Base-by-base conservation (phyloP, 2,113 vertebrate species). In the Charina bottae region DNA sequence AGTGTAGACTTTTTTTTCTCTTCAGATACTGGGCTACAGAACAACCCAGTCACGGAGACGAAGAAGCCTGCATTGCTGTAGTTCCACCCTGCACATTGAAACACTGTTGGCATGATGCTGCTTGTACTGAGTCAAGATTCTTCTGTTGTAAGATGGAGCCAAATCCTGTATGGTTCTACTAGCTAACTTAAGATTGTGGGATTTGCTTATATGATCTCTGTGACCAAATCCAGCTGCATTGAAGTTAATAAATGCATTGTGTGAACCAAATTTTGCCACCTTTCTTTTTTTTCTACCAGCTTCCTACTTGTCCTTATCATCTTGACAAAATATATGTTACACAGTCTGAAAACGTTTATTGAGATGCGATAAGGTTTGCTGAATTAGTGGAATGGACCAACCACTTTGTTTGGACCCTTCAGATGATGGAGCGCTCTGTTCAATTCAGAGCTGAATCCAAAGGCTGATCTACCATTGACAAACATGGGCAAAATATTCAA, bases 71-170 rank as follows among this genome's bases (percentile, higher is more conserved):
- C 13, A 33, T 72, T 72, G 2, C 13, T 13, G 0, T 6, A 12
- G 0, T 72, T 6, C 5, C 64, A 33, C 0, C 0, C 0, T 72
- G 64, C 28, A 0, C 0, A 17, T 0, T 33, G 7, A 19, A 72
- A 15, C 0, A 0, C 0, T 72, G 68, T 37, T 72, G 68, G 68
- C 1, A 37, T 19, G 68, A 72, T 17, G 0, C 6, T 37, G 0
- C 0, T 19, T 72, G 68, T 72, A 0, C 0, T 0, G n/a, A 72
- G 0, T 2, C 1, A 72, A 72, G 15, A 37, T 72, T 1, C n/a
- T 72, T 72, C 33, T 17, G 5, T 72, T 72, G 68, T 72, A 33
- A 72, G 68, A 72, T 72, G 68, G 15, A 1, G 2, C 68, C 68
- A 19, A 3, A 19, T 0, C 0, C 0, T 4, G 0, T 0, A 0